phyloP scores from a whole-genome alignment of 2,888 invertebrate genomes.

The Gandaritis pyraliata region DNA sequence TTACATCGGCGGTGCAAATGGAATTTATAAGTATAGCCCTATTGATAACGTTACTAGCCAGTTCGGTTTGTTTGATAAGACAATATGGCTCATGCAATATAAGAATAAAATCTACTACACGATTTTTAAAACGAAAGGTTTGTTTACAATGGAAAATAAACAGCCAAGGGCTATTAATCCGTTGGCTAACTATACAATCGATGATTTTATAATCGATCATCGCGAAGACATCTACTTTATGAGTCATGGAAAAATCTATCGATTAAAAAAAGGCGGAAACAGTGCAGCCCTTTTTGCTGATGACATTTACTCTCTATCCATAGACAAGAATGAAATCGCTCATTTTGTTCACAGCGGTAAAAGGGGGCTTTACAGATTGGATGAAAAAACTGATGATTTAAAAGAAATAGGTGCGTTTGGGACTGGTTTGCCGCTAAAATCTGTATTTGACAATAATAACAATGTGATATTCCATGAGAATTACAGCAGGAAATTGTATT shows the following conservation, averaged over 20 bases:
- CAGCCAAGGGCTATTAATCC: slow-evolving; percentile 50
- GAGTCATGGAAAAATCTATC: slow-evolving; percentile 57
- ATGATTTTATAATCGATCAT: slow-evolving; percentile 68
- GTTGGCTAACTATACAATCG: slow-evolving; percentile 58
- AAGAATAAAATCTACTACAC: slow-evolving; percentile 62
- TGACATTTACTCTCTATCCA: slow-evolving; percentile 59
- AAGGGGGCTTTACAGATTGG: slow-evolving; percentile 61
- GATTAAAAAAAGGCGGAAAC: slow-evolving; percentile 57
- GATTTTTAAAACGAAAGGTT: slow-evolving; percentile 56
- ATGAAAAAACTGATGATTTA: slow-evolving; percentile 52
- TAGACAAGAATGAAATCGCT: slow-evolving; percentile 59
- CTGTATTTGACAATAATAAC: slow-evolving; percentile 65
- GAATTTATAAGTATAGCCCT: slow-evolving; percentile 60
- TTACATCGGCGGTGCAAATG: slow-evolving; percentile 62
- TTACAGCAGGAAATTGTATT: slow-evolving; percentile 56
- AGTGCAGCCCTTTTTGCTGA: slow-evolving; percentile 53
- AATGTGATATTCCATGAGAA: slow-evolving; percentile 66
- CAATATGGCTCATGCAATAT: slow-evolving; percentile 68
- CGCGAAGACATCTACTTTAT: slow-evolving; percentile 64
- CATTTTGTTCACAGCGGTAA: slow-evolving; percentile 63
- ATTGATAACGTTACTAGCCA: slow-evolving; percentile 48
- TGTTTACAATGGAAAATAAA: slow-evolving; percentile 54
- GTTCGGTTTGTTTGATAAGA: slow-evolving; percentile 58
- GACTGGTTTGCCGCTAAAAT: slow-evolving; percentile 53
- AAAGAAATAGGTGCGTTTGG: slow-evolving; percentile 62